A percentile compares a stretch with the other conserved stretches of the same genome.
These are phyloP conservation scores for Ectemnius cavifrons DNA, from an alignment of 2,888 invertebrate species.

Conservation along the genomic window DNA sequence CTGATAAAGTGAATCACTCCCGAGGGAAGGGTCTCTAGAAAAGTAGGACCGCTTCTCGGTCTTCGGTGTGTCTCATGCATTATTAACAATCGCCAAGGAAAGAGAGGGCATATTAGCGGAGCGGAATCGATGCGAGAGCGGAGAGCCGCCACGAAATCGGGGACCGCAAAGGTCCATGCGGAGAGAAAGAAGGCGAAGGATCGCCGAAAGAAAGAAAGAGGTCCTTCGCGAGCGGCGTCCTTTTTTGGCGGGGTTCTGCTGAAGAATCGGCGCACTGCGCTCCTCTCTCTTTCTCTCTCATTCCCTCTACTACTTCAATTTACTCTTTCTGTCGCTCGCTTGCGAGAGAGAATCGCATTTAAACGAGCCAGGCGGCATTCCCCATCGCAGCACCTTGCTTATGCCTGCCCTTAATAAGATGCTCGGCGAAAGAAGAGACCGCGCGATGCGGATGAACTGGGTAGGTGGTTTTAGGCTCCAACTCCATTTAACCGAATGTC, in stretches of 20 bases:
- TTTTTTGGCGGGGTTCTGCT: conserved; percentile 36
- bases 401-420: conserved; percentile 50
- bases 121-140: conserved; percentile 26
- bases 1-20: too few species aligned
- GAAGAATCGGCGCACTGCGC: background rate
- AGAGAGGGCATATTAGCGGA: conserved; percentile 37
- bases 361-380: conserved; percentile 46
- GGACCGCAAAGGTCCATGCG: conserved; percentile 4
- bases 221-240: conserved; percentile 33
- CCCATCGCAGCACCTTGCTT: conserved; percentile 44
- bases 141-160: conserved; percentile 33
- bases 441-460: background rate
- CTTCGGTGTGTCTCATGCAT: conserved; percentile 39
- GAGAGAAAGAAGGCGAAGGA: background rate
- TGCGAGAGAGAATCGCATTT: conserved; percentile 45
- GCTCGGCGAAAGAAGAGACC: conserved; percentile 35
- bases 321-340: conserved; percentile 1
- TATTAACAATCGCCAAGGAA: conserved; percentile 39
- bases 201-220: conserved; percentile 22
- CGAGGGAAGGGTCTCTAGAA: too few species aligned
- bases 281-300: background rate
- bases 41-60: too few species aligned
- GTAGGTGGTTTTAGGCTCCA: conserved; percentile 24
- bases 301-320: too few species aligned
- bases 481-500: conserved; percentile 11